These are phyloP conservation scores for Phalacrocorax brasilianus DNA, from an alignment of 2,113 vertebrate genomes.

Conservation along the genomic window DNA sequence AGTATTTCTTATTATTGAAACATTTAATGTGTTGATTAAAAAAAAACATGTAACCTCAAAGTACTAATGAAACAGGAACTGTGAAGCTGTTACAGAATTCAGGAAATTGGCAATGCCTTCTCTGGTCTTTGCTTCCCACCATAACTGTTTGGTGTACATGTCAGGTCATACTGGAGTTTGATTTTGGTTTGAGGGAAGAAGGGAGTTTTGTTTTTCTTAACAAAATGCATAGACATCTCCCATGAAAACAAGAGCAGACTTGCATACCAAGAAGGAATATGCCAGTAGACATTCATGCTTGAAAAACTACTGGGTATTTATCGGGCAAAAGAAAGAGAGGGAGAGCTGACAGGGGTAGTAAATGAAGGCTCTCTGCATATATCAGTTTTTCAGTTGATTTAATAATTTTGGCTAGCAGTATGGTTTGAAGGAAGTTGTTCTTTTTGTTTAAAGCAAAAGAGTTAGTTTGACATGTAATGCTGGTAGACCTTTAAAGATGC, in stretches of 20 bases:
- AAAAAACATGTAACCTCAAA: background rate
- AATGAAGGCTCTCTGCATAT: background rate
- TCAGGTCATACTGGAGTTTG: background rate
- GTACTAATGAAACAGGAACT: background rate
- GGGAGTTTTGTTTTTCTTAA: background rate
- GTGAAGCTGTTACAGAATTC: background rate
- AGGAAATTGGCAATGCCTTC: background rate
- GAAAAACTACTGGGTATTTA: background rate
- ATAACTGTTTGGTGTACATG: background rate
- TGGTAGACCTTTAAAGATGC: background rate
- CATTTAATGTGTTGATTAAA: background rate
- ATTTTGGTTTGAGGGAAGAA: background rate
- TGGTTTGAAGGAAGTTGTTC: background rate
- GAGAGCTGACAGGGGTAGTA: background rate
- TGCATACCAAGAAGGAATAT: background rate
- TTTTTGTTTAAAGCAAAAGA: background rate
- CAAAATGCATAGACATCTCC: background rate
- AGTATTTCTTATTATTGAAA: background rate
- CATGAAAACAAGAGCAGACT: slow-evolving; percentile 23
- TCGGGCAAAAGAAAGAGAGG: background rate
- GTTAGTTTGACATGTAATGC: background rate
- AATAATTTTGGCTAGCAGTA: background rate
- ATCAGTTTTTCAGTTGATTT: background rate
- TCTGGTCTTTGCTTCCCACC: background rate
- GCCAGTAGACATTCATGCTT: background rate